Evolutionary conservation across 2,113 vertebrate species (phyloP), one percentile per base, ranked within the genome.

Genomic region (Prionailurus bengalensis): DNA sequence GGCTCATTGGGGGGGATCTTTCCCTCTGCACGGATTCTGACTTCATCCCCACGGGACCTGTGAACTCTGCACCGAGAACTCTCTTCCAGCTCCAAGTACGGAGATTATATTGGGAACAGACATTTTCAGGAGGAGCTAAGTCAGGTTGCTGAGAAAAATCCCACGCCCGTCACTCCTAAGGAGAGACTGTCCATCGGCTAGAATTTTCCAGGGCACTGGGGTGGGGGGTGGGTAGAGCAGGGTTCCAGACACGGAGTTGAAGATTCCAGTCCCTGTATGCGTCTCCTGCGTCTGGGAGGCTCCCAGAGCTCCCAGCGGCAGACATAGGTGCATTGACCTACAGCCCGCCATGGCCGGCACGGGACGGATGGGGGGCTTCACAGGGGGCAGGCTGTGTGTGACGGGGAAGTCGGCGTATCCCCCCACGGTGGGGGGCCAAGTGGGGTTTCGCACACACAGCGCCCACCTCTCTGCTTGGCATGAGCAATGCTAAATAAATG

Each of bases 311-410:
- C 17, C 33, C 14, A 25, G 15, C 7, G 4, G 23, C 48, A 42
- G 4, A 7, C 1, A 16, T 0, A 33, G 58, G 15, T 0, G 63
- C 7, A 31, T 0, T 5, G 7, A 19, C 33, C 3, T 10, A 9
- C 8, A 11, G 5, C 51, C 23, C 9, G 0, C 25, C 31, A 31
- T 15, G 48, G 31, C 0, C 15, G 27, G 13, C 29, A 2, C 0
- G 5, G 48, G 48, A 51, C 3, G 23, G 51, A 4, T 5, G 12
- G 36, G 19, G 48, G 10, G 17, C 17, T 80, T 68, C 33, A 11
- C 21, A 11, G 51, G 78, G 51, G 11, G 9, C 10, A 13, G 78
- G 51, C 51, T n/a, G 51, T 33, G 0, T 5, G 31, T 21, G 33
- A 55, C 3, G 19, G 73, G 31, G 31, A 80, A n/a, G 31, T 19